Evolutionary conservation across 2,797 vertebrate species (phyloP), one percentile per base, ranked within the genome.

Genomic region (Miichthys miiuy): DNA sequence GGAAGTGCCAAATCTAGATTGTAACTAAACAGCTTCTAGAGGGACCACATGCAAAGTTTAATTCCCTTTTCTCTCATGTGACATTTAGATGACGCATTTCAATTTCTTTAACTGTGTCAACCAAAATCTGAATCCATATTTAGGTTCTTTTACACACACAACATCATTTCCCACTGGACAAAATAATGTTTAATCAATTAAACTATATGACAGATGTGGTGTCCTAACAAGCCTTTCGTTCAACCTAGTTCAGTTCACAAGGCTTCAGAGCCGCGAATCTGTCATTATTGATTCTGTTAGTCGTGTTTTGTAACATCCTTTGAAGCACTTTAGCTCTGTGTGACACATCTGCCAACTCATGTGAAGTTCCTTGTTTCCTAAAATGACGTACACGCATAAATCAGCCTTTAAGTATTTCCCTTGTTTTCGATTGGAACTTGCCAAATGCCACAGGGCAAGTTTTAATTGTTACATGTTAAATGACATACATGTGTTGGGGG

Each of bases 1-100:
- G 94, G 91, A 95, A 94, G 90, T 88, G 70, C 73, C 48, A 75
- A 68, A 85, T 87, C 79, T 76, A 85, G 70, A 83, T 77, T 86
- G 23, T 63, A 84, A 79, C 82, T 70, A 41, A 84, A 77, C 62
- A 79, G 77, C 68, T 34, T 81, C 74, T 47, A 47, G 50, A 68
- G 41, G 21, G 55, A 58, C 75, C 73, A 27, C 81, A 67, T 62
- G 81, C 65, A 75, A 77, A 73, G 69, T 41, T 75, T 58, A 60
- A 89, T 91, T 92, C 85, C 85, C 57, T 68, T 90, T 90, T 85
- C 66, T n/a, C 54, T 74, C 89, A 85, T 87, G 75, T 87, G 85
- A 91, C 80, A 44, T 60, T 86, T 72, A 87, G 75, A 88, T 72
- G 60, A 84, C 18, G 6, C 27, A 27, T 56, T 81, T 69, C 21